Conservation (phyloP, 2,113 vertebrate species). For the Anolis sagrei region DNA sequence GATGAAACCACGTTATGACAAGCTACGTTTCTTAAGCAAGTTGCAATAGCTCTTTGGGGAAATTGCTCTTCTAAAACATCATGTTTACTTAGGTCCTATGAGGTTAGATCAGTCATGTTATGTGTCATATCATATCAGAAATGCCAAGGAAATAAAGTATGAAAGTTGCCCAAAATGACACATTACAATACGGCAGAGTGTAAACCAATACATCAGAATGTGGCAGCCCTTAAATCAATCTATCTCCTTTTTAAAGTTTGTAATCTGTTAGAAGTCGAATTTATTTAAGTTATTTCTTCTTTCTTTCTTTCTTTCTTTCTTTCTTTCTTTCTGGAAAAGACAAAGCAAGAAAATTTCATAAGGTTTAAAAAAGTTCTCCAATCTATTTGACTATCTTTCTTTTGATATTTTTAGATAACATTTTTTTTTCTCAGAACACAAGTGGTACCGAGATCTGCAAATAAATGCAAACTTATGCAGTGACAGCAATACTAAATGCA, state of each 20-base stretch:
- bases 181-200: slow-evolving; percentile 31
- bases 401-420: slow-evolving; percentile 47
- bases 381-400: slow-evolving; percentile 56
- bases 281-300: slow-evolving; percentile 37
- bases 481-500: slow-evolving; percentile 47
- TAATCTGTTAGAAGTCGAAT: slow-evolving; percentile 65
- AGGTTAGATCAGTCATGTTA: slow-evolving; percentile 41
- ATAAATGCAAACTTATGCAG: slow-evolving; percentile 67
- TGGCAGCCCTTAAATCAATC: slow-evolving; percentile 33
- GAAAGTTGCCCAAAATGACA: slow-evolving; percentile 54
- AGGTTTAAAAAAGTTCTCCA: slow-evolving; percentile 32
- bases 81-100: slow-evolving; percentile 21
- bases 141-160: slow-evolving; percentile 48
- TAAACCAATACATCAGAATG: slow-evolving; percentile 48
- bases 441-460: slow-evolving; percentile 51
- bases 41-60: not conserved
- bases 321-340: slow-evolving; percentile 4
- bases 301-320: slow-evolving; percentile 1
- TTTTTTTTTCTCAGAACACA: slow-evolving; percentile 49
- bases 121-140: slow-evolving; percentile 44
- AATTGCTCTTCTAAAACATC: slow-evolving; percentile 15
- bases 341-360: slow-evolving; percentile 42
- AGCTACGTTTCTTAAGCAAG: slow-evolving; percentile 19
- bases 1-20: slow-evolving; percentile 10
- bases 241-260: slow-evolving; percentile 45